Evolutionary conservation across 2,888 invertebrate species (phyloP), one percentile per base, ranked within the genome.

Genomic region (Ichneumon xanthorius): DNA sequence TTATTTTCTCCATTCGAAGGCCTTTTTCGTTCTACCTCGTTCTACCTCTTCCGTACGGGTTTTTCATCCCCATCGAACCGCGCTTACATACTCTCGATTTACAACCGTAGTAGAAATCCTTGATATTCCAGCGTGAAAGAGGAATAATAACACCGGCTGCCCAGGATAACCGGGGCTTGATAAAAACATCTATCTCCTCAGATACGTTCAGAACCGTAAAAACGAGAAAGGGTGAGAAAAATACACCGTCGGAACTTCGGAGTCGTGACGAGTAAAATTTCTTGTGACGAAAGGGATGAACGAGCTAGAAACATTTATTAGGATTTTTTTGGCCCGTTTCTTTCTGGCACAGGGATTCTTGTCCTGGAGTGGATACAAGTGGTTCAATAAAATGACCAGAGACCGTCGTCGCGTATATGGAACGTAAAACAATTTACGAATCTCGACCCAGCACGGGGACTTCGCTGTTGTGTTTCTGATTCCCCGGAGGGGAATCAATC

Each of bases 401-500:
- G 53, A 26, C 33, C 40, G n/a, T 45, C 65, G 58, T 72, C 50
- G 71, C 53, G 72, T 40, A 53, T 72, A 65, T 53, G 37, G 4
- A 22, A 40, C 22, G 40, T 65, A 80, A 80, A 80, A 73, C 73
- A 67, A 80, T 80, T 72, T 63, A 72, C 53, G 71, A 80, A 80
- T 80, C 53, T 65, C 63, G 70, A 50, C 61, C 22, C 48, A 37
- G 33, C 11, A 58, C 58, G 33, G 53, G 22, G 37, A 9, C 9
- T 53, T 71, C 11, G 33, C n/a, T 14, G 33, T 26, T 75, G 68
- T 50, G 30, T 37, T 48, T 40, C 61, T 30, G 19, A 80, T 67
- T 70, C 76, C 75, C 81, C 37, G 19, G 55, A 55, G 78, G 70
- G 55, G 73, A 85, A 85, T 85, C 78, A 79, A 79, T 81, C 81